Evolutionary conservation across 2,797 vertebrate species (phyloP), one percentile per base, ranked within the genome.

Genomic region (Gymnoscopelus braueri): DNA sequence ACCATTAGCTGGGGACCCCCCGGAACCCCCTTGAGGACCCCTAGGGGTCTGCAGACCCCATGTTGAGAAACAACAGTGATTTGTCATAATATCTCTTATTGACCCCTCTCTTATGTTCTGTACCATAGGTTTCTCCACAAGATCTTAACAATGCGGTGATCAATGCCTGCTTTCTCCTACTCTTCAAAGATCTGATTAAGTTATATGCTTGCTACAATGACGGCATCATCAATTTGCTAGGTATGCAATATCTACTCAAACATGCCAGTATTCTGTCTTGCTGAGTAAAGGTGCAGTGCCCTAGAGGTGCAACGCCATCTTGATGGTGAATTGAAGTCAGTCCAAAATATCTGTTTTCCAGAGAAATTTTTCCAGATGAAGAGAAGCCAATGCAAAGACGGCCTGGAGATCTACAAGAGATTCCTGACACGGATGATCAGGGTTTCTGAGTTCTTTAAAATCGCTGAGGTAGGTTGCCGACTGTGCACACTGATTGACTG

Each of bases 341-440:
- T 44, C 39, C 39, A 44, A 44, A 44, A 44, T 10, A 44, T 44
- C 9, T 74, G 70, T 12, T 35, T 64, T 35, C 10, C 64, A 99
- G 98, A 99, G 92, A 99, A 98, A 87, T 99, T 98, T 88, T 99
- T 99, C 95, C 96, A 98, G 91, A 98, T 99, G 98, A 99, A 99
- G 91, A 97, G 97, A 86, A 95, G 96, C 70, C 97, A 99, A 67
- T 99, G 98, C 92, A 99, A 97, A 95, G 98, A 99, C 19, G 98
- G 97, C 19, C 92, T 99, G 86, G 98, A 99, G 95, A 98, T 99
- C 91, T 99, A 99, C 91, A 99, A 99, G 89, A 94, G 95, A 71
- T 99, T 99, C 93, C 92, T 99, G 75, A 99, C 96, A 56, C 94
- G 98, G 84, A 99, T 99, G 98, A 99, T 96, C 19, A 93, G 96